A percentile compares a stretch with the other conserved stretches of the same genome.
Conservation (phyloP, 2,113 vertebrate genomes). For the Sprattus sprattus region DNA sequence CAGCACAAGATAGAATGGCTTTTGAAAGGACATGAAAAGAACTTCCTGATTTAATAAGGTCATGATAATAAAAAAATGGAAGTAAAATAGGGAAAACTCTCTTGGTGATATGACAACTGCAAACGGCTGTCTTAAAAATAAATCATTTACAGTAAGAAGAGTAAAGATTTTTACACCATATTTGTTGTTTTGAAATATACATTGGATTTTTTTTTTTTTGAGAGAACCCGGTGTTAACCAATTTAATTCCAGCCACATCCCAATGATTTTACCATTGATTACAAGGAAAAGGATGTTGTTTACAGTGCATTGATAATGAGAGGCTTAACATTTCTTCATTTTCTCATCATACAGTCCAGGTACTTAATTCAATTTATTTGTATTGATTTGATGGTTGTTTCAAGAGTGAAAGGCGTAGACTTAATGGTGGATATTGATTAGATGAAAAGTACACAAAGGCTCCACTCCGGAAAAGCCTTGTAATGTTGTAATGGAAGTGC, state of each 20-base stretch:
- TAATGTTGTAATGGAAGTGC: background rate
- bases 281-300: slow-evolving; percentile 39
- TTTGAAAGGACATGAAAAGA: slow-evolving; percentile 49
- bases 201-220: background rate
- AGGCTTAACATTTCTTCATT: slow-evolving; percentile 64
- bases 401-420: slow-evolving; percentile 57
- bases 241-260: background rate
- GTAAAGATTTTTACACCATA: background rate
- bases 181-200: background rate
- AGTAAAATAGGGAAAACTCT: background rate
- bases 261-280: slow-evolving; percentile 3
- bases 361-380: slow-evolving; percentile 73
- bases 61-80: slow-evolving; percentile 35
- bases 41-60: slow-evolving; percentile 48
- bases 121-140: slow-evolving; percentile 9
- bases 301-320: slow-evolving; percentile 71
- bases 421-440: slow-evolving; percentile 69
- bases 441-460: slow-evolving; percentile 55
- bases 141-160: background rate
- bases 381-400: slow-evolving; percentile 70
- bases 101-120: background rate
- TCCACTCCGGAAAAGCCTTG: slow-evolving; percentile 24
- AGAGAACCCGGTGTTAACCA: background rate
- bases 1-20: slow-evolving; percentile 39
- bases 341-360: slow-evolving; percentile 51